Evolutionary conservation across 1,140 invertebrate species (phyloP), one percentile per base, ranked within the genome.

Genomic region (Apolygus lucorum): DNA sequence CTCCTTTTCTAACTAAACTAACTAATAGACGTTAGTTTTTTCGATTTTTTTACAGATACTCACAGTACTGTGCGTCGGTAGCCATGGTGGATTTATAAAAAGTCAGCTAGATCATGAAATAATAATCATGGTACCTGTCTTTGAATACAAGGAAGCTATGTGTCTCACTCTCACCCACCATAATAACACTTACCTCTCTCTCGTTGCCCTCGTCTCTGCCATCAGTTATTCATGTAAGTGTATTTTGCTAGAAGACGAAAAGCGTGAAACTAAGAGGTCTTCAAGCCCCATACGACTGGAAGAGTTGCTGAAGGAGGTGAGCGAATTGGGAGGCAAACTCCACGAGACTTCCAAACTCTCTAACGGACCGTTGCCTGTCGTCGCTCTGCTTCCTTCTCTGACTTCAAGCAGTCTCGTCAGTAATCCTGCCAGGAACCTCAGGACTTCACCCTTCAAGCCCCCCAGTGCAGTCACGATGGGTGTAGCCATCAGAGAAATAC

Each of bases 401-500:
- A 67, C 26, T 13, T 65, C 62, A 13, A 64, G 63, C 14, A 64
- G 68, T 11, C 28, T 69, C n/a, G 68, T 29, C 13, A 27, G 67
- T 49, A 68, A 69, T 29, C 68, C 71, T 62, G 62, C 71, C 4
- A 54, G 71, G 63, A 73, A 70, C 49, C 52, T 70, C 1, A 54
- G 69, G 13, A 42, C 64, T n/a, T 74, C 72, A 4, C 73, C 74
- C 0, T 75, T 75, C 59, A 75, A 74, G 67, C 72, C 75, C 14
- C 71, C 71, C 26, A 65, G 73, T 28, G 68, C 73, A 34, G 72
- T 73, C 17, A 68, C 69, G 27, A 75, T 81, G 68, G 74, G 72
- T 8, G 78, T 79, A 2, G 75, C 72, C 22, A 74, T 81, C n/a
- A 77, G 75, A 72, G 71, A 76, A 62, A 77, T 70, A 68, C 75